Evolutionary conservation across 2,113 vertebrate genomes (phyloP), one percentile per base, ranked within the genome.

Genomic region (Lophura nycthemera): DNA sequence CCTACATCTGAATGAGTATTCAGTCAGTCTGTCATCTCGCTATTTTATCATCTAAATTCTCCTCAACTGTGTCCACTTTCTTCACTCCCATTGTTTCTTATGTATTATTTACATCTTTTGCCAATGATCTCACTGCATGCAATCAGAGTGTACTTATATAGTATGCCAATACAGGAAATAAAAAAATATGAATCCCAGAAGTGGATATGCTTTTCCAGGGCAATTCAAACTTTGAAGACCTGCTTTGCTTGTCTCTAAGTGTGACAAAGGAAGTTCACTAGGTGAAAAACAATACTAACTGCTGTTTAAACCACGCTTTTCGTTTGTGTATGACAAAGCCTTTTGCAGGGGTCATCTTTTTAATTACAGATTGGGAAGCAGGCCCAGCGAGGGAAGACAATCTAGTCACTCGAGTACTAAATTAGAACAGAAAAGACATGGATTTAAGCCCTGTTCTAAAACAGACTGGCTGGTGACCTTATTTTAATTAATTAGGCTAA

Each of bases 381-480:
- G 56, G 56, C 18, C 30, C 18, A 50, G 30, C 14, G 40, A 63
- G 42, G n/a, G 36, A 73, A 81, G 77, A n/a, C 21, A 80, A 36
- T 65, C 38, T 65, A 65, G 38, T 25, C 75, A n/a, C 24, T 32
- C 30, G 34, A 63, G 57, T 43, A 60, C 7, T 57, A 59, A 75
- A 48, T 54, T 25, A 77, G 25, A 18, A 66, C 32, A 54, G 42
- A 14, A 14, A 17, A 79, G 42, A 29, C 22, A 21, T 34, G 66
- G 47, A 63, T 76, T 76, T 94, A 80, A 92, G 45, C 27, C 54
- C 43, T 69, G 45, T 48, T 85, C 54, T 93, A 78, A 75, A 90
- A 79, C 30, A 73, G 20, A 59, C 45, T 65, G 47, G 61, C 69
- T 78, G 16, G 48, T 89, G 66, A 89, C 47, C 18, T 85, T 80